phyloP scores from a whole-genome alignment of 2,797 vertebrate genomes.

The Fundulus diaphanus region DNA sequence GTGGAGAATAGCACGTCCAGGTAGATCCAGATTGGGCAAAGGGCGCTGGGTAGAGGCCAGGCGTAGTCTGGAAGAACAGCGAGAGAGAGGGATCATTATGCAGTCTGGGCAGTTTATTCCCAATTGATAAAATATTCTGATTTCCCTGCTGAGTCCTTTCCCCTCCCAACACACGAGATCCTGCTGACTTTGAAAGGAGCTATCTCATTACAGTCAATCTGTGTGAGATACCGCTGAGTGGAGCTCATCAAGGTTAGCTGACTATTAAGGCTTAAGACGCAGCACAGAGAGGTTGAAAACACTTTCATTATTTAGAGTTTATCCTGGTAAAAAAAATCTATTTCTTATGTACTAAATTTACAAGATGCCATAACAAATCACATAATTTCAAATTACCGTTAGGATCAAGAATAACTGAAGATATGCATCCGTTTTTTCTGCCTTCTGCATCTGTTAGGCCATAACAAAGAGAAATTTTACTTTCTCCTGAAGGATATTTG shows the following conservation, averaged over 20 bases:
- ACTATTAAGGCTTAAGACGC: conserved; percentile 27
- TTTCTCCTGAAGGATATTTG: not conserved
- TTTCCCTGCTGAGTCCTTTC: not conserved
- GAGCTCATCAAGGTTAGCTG: conserved; percentile 13
- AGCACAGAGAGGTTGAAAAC: conserved; percentile 12
- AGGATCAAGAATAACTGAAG: not conserved
- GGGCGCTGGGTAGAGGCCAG: conserved; percentile 93
- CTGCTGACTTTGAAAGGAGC: conserved; percentile 8
- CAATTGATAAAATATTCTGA: not conserved
- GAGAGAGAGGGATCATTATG: not conserved
- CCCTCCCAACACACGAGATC: not conserved
- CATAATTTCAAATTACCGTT: not conserved
- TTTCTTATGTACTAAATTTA: not conserved
- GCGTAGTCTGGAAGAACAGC: conserved; percentile 85
- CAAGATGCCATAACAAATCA: conserved; percentile 3
- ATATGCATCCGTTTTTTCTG: not conserved
- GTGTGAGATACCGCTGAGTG: conserved; percentile 4
- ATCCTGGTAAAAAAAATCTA: conserved; percentile 1
- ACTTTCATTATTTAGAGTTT: conserved; percentile 38
- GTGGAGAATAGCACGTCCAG: conserved; percentile 98
- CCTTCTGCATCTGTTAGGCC: not conserved
- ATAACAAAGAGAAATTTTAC: too few relatives aligned
- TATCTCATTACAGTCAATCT: not conserved
- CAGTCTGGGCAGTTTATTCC: not conserved
- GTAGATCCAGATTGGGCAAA: conserved; percentile 99